Conservation (phyloP, 2,888 invertebrate species). For the Caenorhabditis plicata region DNA sequence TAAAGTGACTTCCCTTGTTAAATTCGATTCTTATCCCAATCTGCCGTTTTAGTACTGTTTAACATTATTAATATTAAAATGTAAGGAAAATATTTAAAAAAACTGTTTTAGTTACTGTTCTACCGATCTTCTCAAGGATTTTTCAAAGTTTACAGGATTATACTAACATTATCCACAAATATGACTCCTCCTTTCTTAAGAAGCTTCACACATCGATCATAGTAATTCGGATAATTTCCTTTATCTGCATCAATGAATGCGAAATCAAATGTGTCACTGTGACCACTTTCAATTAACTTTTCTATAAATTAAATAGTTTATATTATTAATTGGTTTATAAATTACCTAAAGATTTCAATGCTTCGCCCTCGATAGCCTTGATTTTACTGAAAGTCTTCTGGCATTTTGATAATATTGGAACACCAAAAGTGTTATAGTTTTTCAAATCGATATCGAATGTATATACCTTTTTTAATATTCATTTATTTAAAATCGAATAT, state of each 20-base stretch:
- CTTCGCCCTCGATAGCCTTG: conserved; percentile 25
- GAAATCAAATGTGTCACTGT: conserved; percentile 53
- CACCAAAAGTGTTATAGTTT: conserved; percentile 34
- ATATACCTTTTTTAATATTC: too few relatives aligned
- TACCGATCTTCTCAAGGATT: too few relatives aligned
- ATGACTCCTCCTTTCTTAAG: conserved; percentile 67
- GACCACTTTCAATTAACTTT: conserved; percentile 47
- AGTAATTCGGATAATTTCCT: conserved; percentile 65
- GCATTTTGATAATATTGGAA: conserved; percentile 37
- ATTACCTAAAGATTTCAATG: conserved; percentile 31
- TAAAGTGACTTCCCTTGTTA: too few relatives aligned
- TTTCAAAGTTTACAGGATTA: too few relatives aligned
- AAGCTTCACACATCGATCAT: conserved; percentile 66
- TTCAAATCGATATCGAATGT: conserved; percentile 37
- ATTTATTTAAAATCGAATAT: too few relatives aligned
- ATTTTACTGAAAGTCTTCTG: conserved; percentile 35
- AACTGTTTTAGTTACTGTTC: too few relatives aligned
- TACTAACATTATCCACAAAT: conserved; percentile 66
- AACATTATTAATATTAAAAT: too few relatives aligned
- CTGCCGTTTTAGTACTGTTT: too few relatives aligned
- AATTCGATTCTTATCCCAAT: too few relatives aligned
- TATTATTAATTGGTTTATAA: not conserved
- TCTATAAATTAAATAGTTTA: conserved; percentile 31
- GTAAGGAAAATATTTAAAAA: not conserved
- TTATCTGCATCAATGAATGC: conserved; percentile 67